Conservation (phyloP, 2,113 vertebrate genomes). For the Willisornis vidua region DNA sequence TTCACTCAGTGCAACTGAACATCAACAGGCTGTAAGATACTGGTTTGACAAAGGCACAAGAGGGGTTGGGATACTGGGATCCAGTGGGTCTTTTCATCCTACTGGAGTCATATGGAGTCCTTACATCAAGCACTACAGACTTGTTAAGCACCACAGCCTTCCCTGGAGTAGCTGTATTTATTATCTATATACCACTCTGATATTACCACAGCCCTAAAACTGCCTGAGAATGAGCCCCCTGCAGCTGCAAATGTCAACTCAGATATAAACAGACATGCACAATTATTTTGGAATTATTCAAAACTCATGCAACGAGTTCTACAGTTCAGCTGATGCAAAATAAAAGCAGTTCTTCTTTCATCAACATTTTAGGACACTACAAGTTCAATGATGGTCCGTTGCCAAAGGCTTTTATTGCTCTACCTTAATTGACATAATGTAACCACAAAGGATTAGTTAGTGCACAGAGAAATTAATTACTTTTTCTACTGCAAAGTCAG, state of each 20-base stretch:
- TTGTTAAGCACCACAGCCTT: not conserved
- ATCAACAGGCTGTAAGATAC: not conserved
- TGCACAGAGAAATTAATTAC: not conserved
- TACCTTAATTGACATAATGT: not conserved
- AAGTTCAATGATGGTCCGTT: not conserved
- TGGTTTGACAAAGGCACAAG: not conserved
- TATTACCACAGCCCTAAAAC: not conserved
- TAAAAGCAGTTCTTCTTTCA: not conserved
- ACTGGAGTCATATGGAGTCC: no score
- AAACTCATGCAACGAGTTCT: not conserved
- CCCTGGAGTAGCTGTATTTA: not conserved
- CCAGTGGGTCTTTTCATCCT: not conserved
- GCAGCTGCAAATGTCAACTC: not conserved
- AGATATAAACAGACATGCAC: not conserved
- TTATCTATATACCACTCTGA: not conserved
- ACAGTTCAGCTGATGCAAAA: not conserved
- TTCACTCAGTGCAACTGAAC: not conserved
- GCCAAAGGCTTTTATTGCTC: not conserved
- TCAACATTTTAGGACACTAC: not conserved
- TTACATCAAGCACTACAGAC: fast-evolving
- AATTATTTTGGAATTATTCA: not conserved
- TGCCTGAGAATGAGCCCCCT: not conserved
- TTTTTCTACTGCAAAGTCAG: not conserved
- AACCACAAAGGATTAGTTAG: not conserved
- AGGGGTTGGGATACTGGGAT: not conserved